Evolutionary conservation across 2,888 invertebrate genomes (phyloP).

Genomic region (Melolontha melolontha): DNA sequence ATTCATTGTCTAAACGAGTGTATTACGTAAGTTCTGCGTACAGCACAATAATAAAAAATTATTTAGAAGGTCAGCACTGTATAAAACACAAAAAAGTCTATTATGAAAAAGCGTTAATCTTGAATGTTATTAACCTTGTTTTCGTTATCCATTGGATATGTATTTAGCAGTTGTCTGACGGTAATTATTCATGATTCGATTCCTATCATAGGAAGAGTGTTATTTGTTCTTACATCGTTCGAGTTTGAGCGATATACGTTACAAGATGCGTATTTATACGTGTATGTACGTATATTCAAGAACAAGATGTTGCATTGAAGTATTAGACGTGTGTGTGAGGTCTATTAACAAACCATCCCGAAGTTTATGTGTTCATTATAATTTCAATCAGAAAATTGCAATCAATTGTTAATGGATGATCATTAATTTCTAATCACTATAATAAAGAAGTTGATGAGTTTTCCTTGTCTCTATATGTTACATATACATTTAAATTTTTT

Average conservation of each 20-base stretch:
- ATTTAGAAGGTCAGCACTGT: constrained; percentile 4
- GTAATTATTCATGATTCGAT: constrained; percentile 21
- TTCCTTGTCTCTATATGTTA: not conserved
- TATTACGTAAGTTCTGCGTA: constrained; percentile 14
- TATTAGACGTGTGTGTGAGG: constrained; percentile 8
- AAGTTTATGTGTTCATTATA: constrained; percentile 13
- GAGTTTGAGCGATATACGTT: not conserved
- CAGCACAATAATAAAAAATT: constrained; percentile 18
- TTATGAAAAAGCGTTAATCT: constrained; percentile 16
- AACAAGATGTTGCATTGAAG: not conserved
- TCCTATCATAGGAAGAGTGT: constrained; percentile 1
- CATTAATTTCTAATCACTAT: constrained; percentile 8
- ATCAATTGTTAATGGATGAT: not conserved
- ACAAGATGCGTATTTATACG: not conserved
- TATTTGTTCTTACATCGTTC: not conserved
- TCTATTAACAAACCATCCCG: not conserved
- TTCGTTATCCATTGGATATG: not conserved
- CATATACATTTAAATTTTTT: not conserved
- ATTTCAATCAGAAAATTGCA: constrained; percentile 5
- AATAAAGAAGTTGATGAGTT: constrained; percentile 10
- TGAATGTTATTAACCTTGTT: constrained; percentile 34
- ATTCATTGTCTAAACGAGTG: constrained; percentile 18
- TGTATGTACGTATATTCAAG: too few species aligned
- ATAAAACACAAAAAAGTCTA: constrained; percentile 1
- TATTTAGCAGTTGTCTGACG: constrained; percentile 17